phyloP scores from a whole-genome alignment of 92 coral and sea anemone genomes.

The Palythoa grandiflora region DNA sequence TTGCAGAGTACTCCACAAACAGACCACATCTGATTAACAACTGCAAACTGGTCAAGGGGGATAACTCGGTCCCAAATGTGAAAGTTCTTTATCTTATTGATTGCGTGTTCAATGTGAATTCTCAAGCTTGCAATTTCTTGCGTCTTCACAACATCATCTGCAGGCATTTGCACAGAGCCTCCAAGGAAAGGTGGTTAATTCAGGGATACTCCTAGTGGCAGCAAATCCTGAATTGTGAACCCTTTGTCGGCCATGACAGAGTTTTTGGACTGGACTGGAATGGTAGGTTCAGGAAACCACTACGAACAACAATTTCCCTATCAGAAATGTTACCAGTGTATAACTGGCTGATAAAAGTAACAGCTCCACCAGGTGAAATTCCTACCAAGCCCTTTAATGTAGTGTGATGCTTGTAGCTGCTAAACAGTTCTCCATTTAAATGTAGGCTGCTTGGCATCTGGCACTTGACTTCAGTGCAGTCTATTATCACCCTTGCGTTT shows the following conservation, averaged over 20 bases:
- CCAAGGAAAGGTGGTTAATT: constrained; percentile 29
- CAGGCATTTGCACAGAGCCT: constrained; percentile 3
- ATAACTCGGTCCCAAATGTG: constrained; percentile 21
- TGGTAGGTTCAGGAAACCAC: constrained; percentile 8
- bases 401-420: constrained; percentile 25
- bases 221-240: constrained; percentile 15
- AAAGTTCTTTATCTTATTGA: constrained; percentile 8
- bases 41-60: constrained; percentile 5
- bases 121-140: constrained; percentile 13
- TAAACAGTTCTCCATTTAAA: constrained; percentile 22
- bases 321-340: constrained; percentile 13
- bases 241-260: constrained; percentile 36
- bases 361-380: constrained; percentile 33
- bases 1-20: neutral
- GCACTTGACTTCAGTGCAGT: constrained; percentile 64
- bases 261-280: neutral
- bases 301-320: constrained; percentile 28
- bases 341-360: neutral
- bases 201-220: constrained; percentile 16
- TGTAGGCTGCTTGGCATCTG: constrained; percentile 76
- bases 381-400: neutral
- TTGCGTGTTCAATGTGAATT: constrained; percentile 4
- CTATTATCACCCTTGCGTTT: constrained; percentile 58
- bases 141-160: neutral
- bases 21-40: constrained; percentile 12